A percentile compares a stretch with the other conserved stretches of the same genome.
These are phyloP conservation scores for Drosophila sucinea DNA, from an alignment of 1,140 invertebrate genomes.

Conservation along the genomic window DNA sequence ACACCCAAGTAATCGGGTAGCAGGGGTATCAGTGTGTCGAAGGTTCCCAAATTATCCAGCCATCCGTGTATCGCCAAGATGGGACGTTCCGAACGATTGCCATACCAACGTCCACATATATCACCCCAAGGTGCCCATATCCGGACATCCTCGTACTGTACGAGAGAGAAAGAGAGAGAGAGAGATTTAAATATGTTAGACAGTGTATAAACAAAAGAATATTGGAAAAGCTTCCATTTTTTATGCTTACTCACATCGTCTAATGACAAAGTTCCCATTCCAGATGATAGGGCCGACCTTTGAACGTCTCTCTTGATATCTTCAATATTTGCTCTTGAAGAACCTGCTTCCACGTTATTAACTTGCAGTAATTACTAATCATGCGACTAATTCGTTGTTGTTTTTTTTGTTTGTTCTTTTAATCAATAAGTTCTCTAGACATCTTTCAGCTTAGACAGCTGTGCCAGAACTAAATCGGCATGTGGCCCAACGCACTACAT, in stretches of 20 bases:
- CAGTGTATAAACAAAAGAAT: slow-evolving; percentile 10
- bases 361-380: slow-evolving; percentile 7
- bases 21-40: slow-evolving; percentile 87
- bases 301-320: not conserved
- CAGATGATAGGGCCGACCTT: slow-evolving; percentile 23
- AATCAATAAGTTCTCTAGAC: not conserved
- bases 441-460: slow-evolving; percentile 10
- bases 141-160: slow-evolving; percentile 84
- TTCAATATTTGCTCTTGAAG: not conserved
- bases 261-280: slow-evolving; percentile 59
- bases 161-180: not conserved
- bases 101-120: slow-evolving; percentile 88
- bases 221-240: not conserved
- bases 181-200: not conserved
- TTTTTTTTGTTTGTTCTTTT: too few species aligned
- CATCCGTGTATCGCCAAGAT: slow-evolving; percentile 90
- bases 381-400: not conserved
- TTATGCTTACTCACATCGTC: slow-evolving; percentile 49
- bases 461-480: not conserved
- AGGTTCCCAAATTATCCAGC: slow-evolving; percentile 89
- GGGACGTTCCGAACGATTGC: slow-evolving; percentile 85
- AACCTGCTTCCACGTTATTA: slow-evolving; percentile 8
- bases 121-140: slow-evolving; percentile 87
- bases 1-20: slow-evolving; percentile 85
- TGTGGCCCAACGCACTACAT: too few species aligned